Evolutionary conservation across 2,888 invertebrate genomes (phyloP), one percentile per base, ranked within the genome.

Genomic region (Dichetophora obliterata): DNA sequence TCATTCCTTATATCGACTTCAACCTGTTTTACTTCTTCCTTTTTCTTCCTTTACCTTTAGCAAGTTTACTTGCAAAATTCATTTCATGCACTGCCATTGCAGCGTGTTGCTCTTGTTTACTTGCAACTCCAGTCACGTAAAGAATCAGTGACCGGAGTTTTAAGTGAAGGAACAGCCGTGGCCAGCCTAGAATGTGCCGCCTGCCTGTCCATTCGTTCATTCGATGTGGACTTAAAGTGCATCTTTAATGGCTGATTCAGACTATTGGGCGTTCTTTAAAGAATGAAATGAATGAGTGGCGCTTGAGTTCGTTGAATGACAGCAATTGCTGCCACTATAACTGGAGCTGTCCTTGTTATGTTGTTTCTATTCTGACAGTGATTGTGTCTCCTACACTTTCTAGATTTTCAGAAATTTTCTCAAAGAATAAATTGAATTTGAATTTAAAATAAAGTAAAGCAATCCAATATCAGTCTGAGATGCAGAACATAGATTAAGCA

Each of bases 111-210:
- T n/a, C n/a, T 43, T 48, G 72, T 22, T 61, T 59, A 61, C 63
- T 73, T 50, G 48, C 27, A 24, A 63, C 27, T 50, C 73, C n/a
- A 37, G 63, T 61, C 73, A 73, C 73, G 73, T 63, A 61, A 43
- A 43, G 73, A 73, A 61, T 73, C 72, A 61, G 73, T 63, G 61
- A 43, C 48, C 73, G 24, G 73, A 50, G 61, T 63, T 63, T 48
- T 63, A 61, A 73, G 61, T 50, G 63, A 31, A 54, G 70, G 19
- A 52, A 31, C 34, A 24, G 61, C 72, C 34, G 59, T 52, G 34
- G 34, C 54, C 70, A 65, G 65, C 19, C 24, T 22, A 19, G 5
- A 24, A 37, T 31, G n/a, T n/a, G 9, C 31, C 70, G n/a, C 24
- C 27, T 14, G 14, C 19, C 9, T n/a, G 24, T 22, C 8, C 19